phyloP scores from a whole-genome alignment of 2,888 invertebrate species.

The Pyrochroa serraticornis region DNA sequence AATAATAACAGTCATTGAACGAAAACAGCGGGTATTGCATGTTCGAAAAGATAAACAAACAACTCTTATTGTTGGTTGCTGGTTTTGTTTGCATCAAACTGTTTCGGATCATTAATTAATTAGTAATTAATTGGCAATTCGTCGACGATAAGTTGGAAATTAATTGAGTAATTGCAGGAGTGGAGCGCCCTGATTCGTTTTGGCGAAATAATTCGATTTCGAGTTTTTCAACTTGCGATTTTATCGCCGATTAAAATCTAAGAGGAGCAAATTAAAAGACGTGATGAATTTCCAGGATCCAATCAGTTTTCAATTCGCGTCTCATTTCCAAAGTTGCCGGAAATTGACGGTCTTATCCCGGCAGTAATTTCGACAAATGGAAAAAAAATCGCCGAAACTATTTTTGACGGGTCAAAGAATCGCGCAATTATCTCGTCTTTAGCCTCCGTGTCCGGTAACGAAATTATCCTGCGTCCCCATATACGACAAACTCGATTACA shows the following conservation, averaged over 20 bases:
- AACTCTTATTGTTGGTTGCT: too few relatives aligned
- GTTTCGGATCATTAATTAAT: too few relatives aligned
- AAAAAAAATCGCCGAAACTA: conserved; percentile 9
- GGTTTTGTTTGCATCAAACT: too few relatives aligned
- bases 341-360: conserved; percentile 51
- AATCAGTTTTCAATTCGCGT: conserved; percentile 48
- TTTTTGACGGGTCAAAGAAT: background rate
- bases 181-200: too few relatives aligned
- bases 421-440: background rate
- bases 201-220: too few relatives aligned
- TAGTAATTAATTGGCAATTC: too few relatives aligned
- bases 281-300: conserved; percentile 23
- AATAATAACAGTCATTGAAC: too few relatives aligned
- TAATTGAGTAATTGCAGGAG: too few relatives aligned
- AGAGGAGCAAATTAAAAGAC: conserved; percentile 20
- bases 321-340: conserved; percentile 53
- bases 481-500: conserved; percentile 19
- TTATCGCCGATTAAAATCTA: conserved; percentile 5
- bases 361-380: conserved; percentile 1
- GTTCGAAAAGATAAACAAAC: too few relatives aligned
- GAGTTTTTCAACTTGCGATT: background rate
- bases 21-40: too few relatives aligned
- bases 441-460: conserved; percentile 8
- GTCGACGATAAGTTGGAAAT: too few relatives aligned
- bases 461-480: conserved; percentile 20